Percentiles rank a stretch among this genome's conserved stretches.
Evolutionary conservation across 1,140 invertebrate species (phyloP).

Genomic region (Macrostomum lignano): DNA sequence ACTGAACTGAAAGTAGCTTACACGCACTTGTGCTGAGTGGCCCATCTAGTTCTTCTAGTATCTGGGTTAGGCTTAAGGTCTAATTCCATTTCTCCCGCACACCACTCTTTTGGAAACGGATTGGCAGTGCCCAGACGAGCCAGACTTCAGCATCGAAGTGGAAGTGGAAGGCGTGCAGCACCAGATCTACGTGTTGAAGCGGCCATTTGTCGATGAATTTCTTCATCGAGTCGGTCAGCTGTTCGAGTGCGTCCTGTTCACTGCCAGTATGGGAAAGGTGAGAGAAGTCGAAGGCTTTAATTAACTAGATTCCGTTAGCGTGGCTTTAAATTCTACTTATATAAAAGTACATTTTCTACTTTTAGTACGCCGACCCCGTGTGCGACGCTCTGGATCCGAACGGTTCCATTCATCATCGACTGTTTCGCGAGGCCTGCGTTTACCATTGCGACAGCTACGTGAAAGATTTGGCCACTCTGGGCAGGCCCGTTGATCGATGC

Average conservation of each 20-base stretch:
- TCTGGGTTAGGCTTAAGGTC: too few relatives aligned
- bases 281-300: too few relatives aligned
- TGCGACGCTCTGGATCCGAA: constrained; percentile 87
- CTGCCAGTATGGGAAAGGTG: constrained; percentile 81
- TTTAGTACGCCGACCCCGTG: constrained; percentile 87
- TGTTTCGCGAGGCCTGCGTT: constrained; percentile 97
- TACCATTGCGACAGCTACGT: constrained; percentile 98
- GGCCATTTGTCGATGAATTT: constrained; percentile 96
- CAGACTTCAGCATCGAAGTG: constrained; percentile 95
- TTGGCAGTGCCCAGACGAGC: too few relatives aligned
- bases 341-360: constrained; percentile 11
- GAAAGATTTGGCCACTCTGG: constrained; percentile 87
- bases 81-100: too few relatives aligned
- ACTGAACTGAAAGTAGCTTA: too few relatives aligned
- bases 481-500: constrained; percentile 73
- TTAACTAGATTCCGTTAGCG: too few relatives aligned
- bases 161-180: constrained; percentile 96
- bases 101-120: too few relatives aligned
- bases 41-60: too few relatives aligned
- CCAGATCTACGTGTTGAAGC: constrained; percentile 93
- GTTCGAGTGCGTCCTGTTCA: constrained; percentile 96
- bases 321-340: too few relatives aligned
- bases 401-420: constrained; percentile 72
- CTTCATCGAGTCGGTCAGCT: constrained; percentile 83
- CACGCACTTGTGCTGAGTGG: too few relatives aligned